Evolutionary conservation across 2,888 invertebrate genomes (phyloP), one percentile per base, ranked within the genome.

Genomic region (Chloroclystis v-ata): DNA sequence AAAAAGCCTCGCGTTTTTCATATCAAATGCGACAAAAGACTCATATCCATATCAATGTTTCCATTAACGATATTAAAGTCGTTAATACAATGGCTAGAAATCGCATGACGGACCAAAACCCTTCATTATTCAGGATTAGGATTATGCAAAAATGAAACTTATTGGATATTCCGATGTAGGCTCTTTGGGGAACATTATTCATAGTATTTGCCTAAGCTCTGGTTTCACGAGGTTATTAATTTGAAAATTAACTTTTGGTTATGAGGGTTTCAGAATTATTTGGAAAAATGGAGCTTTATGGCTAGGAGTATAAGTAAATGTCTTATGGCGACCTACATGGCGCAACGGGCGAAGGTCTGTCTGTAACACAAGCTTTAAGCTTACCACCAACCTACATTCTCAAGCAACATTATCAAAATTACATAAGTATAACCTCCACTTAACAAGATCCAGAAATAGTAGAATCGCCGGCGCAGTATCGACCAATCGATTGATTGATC

Each of bases 401-500:
- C n/a, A n/a, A n/a, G n/a, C n/a, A n/a, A n/a, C n/a, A n/a, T n/a
- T n/a, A n/a, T n/a, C n/a, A 8, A 30, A 30, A 30, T 12, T 9
- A 14, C 13, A 1, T 11, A 9, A 4, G 9, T 9, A 12, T 1
- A 32, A 24, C 65, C 59, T 65, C 61, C 63, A 72, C 78, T 82
- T 82, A 82, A 78, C 65, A 38, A 38, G 53, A 56, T 64, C 73
- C 67, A 61, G 58, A 81, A 82, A 82, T 82, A 82, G 66, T 62
- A 54, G 37, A 64, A 82, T 81, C 81, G 76, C 72, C 57, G 67
- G 75, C 76, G 80, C 76, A 68, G 69, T 74, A 78, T 79, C 72
- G 57, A 72, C 72, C 79, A 73, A 82, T 83, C 78, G 81, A 83
- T 83, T 82, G 83, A 83, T 83, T 83, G 83, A 83, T 72, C 71